These are phyloP conservation scores for Lepilemur septentrionalis DNA, from an alignment of 2,797 vertebrate species.

Conservation along the genomic window DNA sequence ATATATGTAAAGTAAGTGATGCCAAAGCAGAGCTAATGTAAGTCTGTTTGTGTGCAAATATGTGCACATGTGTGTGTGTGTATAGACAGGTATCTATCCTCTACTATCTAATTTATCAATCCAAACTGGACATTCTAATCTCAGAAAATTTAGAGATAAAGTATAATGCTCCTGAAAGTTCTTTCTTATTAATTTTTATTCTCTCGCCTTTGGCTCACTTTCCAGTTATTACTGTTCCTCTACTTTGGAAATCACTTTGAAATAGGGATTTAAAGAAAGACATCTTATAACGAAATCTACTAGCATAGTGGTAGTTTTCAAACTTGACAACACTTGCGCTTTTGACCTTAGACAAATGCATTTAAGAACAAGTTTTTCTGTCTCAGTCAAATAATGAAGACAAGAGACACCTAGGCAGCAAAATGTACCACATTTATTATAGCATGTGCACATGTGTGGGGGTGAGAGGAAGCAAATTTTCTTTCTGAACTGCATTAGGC, in stretches of 20 bases:
- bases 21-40: background rate
- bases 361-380: background rate
- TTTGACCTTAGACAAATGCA: background rate
- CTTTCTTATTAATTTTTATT: background rate
- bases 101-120: background rate
- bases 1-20: background rate
- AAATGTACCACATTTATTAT: background rate
- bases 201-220: background rate
- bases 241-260: constrained; percentile 21
- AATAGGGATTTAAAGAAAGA: constrained; percentile 8
- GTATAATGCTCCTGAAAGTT: background rate
- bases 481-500: background rate
- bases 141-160: background rate
- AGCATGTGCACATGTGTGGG: background rate
- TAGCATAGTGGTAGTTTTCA: background rate
- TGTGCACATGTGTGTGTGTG: fast-evolving
- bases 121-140: background rate
- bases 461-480: background rate
- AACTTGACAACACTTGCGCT: background rate
- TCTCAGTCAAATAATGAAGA: constrained; percentile 13
- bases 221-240: background rate
- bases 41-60: background rate
- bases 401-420: background rate
- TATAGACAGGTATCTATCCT: background rate
- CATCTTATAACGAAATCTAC: background rate